These are phyloP conservation scores for Chaetophractus vellerosus DNA, from an alignment of 2,797 vertebrate species.

Conservation along the genomic window DNA sequence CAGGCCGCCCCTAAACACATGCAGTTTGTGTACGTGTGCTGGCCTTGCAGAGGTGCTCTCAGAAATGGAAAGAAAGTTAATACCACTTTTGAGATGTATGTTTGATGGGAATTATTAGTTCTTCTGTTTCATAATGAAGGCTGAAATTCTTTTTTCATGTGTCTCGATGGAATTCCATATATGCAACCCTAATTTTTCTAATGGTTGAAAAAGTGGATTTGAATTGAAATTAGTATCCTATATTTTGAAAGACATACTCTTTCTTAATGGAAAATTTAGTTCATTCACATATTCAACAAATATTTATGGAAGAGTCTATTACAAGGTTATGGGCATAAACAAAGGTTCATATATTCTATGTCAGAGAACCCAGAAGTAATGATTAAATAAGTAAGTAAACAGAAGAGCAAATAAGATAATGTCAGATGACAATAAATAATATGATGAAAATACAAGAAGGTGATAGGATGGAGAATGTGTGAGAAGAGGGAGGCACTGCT, in stretches of 20 bases:
- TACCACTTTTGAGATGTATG: not conserved
- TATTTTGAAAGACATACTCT: constrained; percentile 22
- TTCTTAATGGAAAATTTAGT: not conserved
- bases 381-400: not conserved
- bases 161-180: not conserved
- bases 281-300: not conserved
- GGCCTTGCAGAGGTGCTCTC: not conserved
- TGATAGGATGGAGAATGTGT: not conserved
- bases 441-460: not conserved
- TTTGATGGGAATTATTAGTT: not conserved
- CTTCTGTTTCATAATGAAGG: constrained; percentile 61
- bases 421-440: not conserved
- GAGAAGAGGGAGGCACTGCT: not conserved
- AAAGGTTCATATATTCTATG: not conserved
- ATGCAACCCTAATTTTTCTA: not conserved
- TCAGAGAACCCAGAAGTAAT: not conserved
- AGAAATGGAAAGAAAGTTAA: constrained; percentile 34
- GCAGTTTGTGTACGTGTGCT: not conserved
- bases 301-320: not conserved
- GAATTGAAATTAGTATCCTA: not conserved
- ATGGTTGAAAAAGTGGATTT: not conserved
- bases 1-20: not conserved
- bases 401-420: not conserved
- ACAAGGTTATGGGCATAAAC: not conserved
- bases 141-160: not conserved